Percentiles rank a stretch among this genome's conserved stretches.
Evolutionary conservation across 1,140 invertebrate species (phyloP).

Genomic region (Pogonus chalceus): DNA sequence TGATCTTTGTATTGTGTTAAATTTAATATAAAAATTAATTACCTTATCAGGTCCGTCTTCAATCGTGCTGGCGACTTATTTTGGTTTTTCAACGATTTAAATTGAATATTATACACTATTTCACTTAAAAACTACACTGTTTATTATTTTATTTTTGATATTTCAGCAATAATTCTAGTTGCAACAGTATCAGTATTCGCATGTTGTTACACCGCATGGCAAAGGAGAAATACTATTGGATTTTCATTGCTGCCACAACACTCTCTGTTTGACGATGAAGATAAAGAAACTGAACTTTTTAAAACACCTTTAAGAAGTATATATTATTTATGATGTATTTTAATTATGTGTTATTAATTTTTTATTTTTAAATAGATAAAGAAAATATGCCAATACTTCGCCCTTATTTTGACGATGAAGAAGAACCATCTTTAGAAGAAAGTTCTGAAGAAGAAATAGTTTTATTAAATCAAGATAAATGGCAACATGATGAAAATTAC

Average conservation of each 20-base stretch:
- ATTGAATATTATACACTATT: too few species aligned
- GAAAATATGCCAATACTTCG: conserved; percentile 22
- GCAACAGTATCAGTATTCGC: conserved; percentile 33
- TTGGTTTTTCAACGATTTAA: conserved; percentile 9
- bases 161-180: conserved; percentile 38
- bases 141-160: too few species aligned
- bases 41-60: conserved; percentile 10
- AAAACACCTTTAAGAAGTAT: conserved; percentile 44
- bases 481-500: too few species aligned
- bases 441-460: conserved; percentile 41
- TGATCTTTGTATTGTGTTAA: conserved; percentile 10
- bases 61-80: neutral
- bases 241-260: conserved; percentile 37
- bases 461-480: conserved; percentile 25
- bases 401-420: conserved; percentile 41
- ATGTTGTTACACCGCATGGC: conserved; percentile 36
- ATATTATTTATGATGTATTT: conserved; percentile 20
- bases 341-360: neutral
- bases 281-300: conserved; percentile 53
- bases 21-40: conserved; percentile 6
- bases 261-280: conserved; percentile 41
- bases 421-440: conserved; percentile 23
- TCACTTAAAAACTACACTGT: too few species aligned
- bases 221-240: conserved; percentile 34
- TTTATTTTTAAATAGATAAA: conserved; percentile 7